Base-by-base conservation (phyloP, 2,797 vertebrate genomes). In the Pangasius krempfi region DNA sequence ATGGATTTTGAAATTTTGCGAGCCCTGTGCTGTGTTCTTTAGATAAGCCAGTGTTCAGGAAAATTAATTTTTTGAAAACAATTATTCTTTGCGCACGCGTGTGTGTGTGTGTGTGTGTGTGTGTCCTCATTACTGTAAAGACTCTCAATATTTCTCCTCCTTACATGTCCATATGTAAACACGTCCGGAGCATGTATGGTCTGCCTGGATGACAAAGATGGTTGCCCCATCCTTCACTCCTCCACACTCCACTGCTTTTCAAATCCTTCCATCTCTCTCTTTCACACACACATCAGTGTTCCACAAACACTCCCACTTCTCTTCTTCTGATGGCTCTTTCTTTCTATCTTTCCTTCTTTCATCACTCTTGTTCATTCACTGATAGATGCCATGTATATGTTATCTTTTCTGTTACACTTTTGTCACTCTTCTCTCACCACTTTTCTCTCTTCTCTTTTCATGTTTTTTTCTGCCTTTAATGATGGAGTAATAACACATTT, bases 111-210 rank as follows among this genome's bases (percentile, higher is more conserved):
- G 68, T 27, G 50, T 54, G 40, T 18, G 18, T 81, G 60, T 87
- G 37, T 16, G 30, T 20, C 82, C 12, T 25, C 10, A 30, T 72
- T 58, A 30, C 52, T 75, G 68, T 62, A 82, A 44, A 72, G 37
- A 52, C 64, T 73, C 78, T 72, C 54, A 56, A 18, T 52, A 33
- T 56, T 33, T 33, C 18, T 80, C 50, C 16, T 78, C 47, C 75
- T 78, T 78, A 52, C 25, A 40, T 47, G n/a, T 73, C 79, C n/a
- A 20, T 81, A 81, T 33, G 37, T 83, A 83, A 73, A 83, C 66
- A 76, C 47, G 27, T 47, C 56, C 73, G 13, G 40, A 66, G 78
- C 70, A 47, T 68, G 85, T 89, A 85, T 89, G 88, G 88, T 89
- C 88, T 25, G 4, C 56, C 78, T 9, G 47, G 54, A 68, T 0